Conservation (phyloP, 2,888 invertebrate genomes). For the Electrophaes corylata region DNA sequence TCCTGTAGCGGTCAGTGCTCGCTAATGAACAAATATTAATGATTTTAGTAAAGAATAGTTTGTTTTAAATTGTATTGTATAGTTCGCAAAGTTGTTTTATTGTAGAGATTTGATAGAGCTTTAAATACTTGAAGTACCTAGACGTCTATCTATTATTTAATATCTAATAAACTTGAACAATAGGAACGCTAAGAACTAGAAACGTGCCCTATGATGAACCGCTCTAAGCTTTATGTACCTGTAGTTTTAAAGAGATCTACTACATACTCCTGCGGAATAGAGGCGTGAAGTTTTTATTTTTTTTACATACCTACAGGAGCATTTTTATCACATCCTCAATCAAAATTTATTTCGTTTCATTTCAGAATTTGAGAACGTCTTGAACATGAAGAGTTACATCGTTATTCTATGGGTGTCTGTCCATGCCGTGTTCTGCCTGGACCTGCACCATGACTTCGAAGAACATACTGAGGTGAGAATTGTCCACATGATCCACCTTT, state of each 20-base stretch:
- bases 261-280: too few species aligned
- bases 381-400: constrained; percentile 47
- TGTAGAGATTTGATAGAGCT: not conserved
- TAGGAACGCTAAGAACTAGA: too few species aligned
- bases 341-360: not conserved
- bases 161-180: too few species aligned
- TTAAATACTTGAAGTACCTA: too few species aligned
- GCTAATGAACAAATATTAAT: constrained; percentile 32
- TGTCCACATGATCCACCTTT: too few species aligned
- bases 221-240: too few species aligned
- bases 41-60: constrained; percentile 4
- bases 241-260: too few species aligned
- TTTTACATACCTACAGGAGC: not conserved
- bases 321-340: not conserved
- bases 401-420: constrained; percentile 49
- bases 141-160: too few species aligned
- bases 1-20: constrained; percentile 50
- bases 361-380: constrained; percentile 24
- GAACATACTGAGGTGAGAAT: constrained; percentile 45
- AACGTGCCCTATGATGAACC: too few species aligned
- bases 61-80: constrained; percentile 5
- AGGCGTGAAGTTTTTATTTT: too few species aligned
- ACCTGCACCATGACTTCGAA: constrained; percentile 52
- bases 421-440: constrained; percentile 47
- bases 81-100: not conserved